Evolutionary conservation across 2,888 invertebrate genomes (phyloP), one percentile per base, ranked within the genome.

Genomic region (Dione vanillae): DNA sequence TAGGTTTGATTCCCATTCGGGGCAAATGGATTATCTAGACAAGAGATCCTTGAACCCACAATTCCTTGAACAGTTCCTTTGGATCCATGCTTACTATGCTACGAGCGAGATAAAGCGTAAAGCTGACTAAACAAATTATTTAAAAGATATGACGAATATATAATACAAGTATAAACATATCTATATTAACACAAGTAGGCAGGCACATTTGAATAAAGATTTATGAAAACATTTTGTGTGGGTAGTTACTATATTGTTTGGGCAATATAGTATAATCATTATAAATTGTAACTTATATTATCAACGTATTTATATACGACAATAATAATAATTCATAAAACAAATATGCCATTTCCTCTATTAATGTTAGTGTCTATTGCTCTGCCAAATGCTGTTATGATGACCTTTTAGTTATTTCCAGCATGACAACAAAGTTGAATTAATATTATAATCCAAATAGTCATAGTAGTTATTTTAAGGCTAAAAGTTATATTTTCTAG

Each of bases 391-490:
- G 45, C 51, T 87, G 82, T 82, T 82, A 83, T 82, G 82, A 80
- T 82, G 90, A 92, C 90, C 90, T 91, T 91, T 91, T 82, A 83
- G 87, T 86, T 92, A 91, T 91, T 92, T 90, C 81, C 82, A 81
- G 89, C 84, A 75, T 76, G 83, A 81, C 82, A 83, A 85, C 83
- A 80, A 80, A 77, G 80, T 79, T 79, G 81, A 83, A 83, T 80
- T 82, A 78, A 79, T 78, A 76, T 77, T 76, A 82, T 27, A 59
- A 27, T n/a, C n/a, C n/a, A 27, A 35, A 12, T 47, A 11, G 40
- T 58, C 9, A n/a, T n/a, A n/a, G n/a, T n/a, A n/a, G n/a, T n/a
- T n/a, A n/a, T n/a, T n/a, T n/a, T n/a, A n/a, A n/a, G n/a, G n/a
- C n/a, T n/a, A n/a, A n/a, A n/a, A n/a, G n/a, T n/a, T n/a, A n/a